Evolutionary conservation across 1,140 invertebrate genomes (phyloP), one percentile per base, ranked within the genome.

Genomic region (Lethocerus indicus): DNA sequence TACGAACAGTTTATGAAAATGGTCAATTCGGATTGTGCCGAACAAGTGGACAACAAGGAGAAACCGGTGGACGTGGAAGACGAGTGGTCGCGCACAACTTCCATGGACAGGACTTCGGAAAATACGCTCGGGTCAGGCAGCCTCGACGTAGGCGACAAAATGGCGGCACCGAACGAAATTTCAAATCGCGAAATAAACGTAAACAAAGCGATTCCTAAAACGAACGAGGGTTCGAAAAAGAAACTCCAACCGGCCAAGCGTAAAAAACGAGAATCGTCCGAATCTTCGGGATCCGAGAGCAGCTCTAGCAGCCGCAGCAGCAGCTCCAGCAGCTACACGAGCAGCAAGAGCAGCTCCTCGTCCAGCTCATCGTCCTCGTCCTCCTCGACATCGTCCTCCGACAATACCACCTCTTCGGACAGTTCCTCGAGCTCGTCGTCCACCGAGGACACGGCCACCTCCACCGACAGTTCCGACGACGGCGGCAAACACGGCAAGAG

Each of bases 1-100:
- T 51, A 51, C 41, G 50, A 51, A 35, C 32, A 51, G 26, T 51
- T 51, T 20, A 51, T 51, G 41, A 51, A 51, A 28, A 51, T 44
- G 7, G 47, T 51, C 29, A 44, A 46, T 47, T 27, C 46, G 35
- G n/a, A 26, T 16, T n/a, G 14, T 21, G 28, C 16, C 3, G 29
- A 47, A 25, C 14, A 44, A 44, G 27, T 9, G 2, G 32, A 35
- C 3, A 21, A 14, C 23, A n/a, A 47, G 16, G 46, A 47, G 23
- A 43, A 39, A 18, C 13, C 21, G 36, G 21, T 18, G 21, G 16
- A 18, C 16, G 4, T 39, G 3, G 5, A 39, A 39, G 21, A 20
- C 36, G 16, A 39, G 36, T 18, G 21, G 21, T 39, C 13, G 36
- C 16, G 13, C 3, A 18, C 3, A 4, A 3, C 5, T 6, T 39